phyloP scores from a whole-genome alignment of 2,888 invertebrate species.

The Halictus quadricinctus region DNA sequence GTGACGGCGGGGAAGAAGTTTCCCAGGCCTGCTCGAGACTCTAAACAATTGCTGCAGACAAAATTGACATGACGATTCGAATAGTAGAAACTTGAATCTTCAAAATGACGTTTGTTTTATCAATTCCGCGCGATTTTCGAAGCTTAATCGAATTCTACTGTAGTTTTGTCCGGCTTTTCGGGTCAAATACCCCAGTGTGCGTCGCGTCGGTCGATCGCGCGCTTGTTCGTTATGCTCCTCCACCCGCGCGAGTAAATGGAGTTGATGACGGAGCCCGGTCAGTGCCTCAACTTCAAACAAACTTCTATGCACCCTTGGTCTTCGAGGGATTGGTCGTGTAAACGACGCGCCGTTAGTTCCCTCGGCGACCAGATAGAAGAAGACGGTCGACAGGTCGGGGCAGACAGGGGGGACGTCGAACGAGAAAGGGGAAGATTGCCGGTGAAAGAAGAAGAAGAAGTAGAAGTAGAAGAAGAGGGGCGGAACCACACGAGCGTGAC shows the following conservation, averaged over 20 bases:
- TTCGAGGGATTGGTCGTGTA: slow-evolving; percentile 69
- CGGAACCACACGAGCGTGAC: slow-evolving; percentile 48
- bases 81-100: neutral
- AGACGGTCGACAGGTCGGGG: slow-evolving; percentile 21
- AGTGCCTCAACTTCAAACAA: slow-evolving; percentile 69
- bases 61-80: neutral
- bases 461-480: neutral
- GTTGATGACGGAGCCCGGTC: slow-evolving; percentile 62
- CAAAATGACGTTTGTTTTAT: neutral
- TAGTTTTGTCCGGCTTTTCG: neutral
- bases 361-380: slow-evolving; percentile 24
- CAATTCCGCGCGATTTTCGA: neutral
- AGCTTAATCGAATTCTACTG: neutral
- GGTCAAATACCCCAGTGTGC: neutral
- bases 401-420: neutral
- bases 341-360: slow-evolving; percentile 73
- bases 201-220: slow-evolving; percentile 42
- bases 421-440: neutral
- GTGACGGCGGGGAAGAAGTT: too few relatives aligned
- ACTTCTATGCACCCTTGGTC: slow-evolving; percentile 70
- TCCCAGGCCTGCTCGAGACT: too few relatives aligned
- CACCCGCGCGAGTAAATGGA: slow-evolving; percentile 50
- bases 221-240: slow-evolving; percentile 27
- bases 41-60: neutral
- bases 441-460: slow-evolving; percentile 1